phyloP scores from a whole-genome alignment of 2,797 vertebrate species.

The Microchirus variegatus region DNA sequence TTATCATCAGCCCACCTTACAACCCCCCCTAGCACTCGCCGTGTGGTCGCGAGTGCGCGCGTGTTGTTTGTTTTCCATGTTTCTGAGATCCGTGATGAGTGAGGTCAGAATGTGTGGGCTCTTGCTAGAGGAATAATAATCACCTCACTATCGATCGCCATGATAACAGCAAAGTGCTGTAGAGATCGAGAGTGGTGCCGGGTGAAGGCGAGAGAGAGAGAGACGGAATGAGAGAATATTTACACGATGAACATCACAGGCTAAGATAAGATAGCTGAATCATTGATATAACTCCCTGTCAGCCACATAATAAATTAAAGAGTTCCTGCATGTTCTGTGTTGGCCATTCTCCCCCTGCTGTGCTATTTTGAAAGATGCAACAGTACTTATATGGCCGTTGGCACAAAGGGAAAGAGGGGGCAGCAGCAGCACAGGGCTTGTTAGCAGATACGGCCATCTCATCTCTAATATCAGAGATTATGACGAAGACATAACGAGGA shows the following conservation, averaged over 20 bases:
- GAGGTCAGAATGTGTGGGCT: slow-evolving; percentile 67
- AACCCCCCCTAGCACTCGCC: slow-evolving; percentile 30
- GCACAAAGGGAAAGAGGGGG: slow-evolving; percentile 45
- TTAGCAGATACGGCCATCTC: slow-evolving; percentile 46
- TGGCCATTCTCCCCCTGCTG: slow-evolving; percentile 51
- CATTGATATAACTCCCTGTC: slow-evolving; percentile 57
- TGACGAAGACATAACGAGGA: too few species aligned
- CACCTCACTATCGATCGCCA: slow-evolving; percentile 72
- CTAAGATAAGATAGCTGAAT: slow-evolving; percentile 65
- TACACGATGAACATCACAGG: slow-evolving; percentile 60
- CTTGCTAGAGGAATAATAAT: slow-evolving; percentile 77
- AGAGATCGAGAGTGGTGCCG: slow-evolving; percentile 57
- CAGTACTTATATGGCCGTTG: slow-evolving; percentile 56
- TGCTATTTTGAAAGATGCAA: slow-evolving; percentile 67
- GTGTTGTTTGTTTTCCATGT: slow-evolving; percentile 19
- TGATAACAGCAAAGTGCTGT: slow-evolving; percentile 70
- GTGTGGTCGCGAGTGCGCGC: slow-evolving; percentile 5
- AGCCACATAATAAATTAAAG: slow-evolving; percentile 65
- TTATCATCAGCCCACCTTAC: slow-evolving; percentile 51
- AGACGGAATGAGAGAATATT: slow-evolving; percentile 51
- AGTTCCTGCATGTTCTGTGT: slow-evolving; percentile 60
- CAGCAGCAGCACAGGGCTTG: slow-evolving; percentile 20
- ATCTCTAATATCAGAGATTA: slow-evolving; percentile 7
- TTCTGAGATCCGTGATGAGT: slow-evolving; percentile 51
- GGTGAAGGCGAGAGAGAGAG: slow-evolving; percentile 23